phyloP scores from a whole-genome alignment of 2,113 vertebrate genomes.

The Platycercus adscitus region DNA sequence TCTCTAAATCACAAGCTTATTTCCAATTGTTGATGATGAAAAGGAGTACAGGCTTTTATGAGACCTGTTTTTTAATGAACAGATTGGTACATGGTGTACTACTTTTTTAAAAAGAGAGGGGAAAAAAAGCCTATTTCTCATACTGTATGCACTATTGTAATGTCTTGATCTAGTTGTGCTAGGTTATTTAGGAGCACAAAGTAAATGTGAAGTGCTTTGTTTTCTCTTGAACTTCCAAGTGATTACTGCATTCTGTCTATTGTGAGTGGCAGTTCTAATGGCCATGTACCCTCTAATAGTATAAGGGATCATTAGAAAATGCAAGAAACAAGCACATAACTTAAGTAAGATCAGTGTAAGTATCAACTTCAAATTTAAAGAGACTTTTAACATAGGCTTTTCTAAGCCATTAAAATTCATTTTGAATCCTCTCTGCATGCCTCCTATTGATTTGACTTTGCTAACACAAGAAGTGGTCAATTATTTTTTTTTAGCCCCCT shows the following conservation, averaged over 20 bases:
- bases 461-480: background rate
- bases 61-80: background rate
- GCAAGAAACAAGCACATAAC: slow-evolving; percentile 46
- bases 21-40: slow-evolving; percentile 36
- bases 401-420: background rate
- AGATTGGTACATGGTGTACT: background rate
- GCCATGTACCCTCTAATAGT: background rate
- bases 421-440: slow-evolving; percentile 1
- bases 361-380: slow-evolving; percentile 61
- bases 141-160: slow-evolving; percentile 24
- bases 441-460: slow-evolving; percentile 39
- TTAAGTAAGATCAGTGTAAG: slow-evolving; percentile 37
- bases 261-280: slow-evolving; percentile 68
- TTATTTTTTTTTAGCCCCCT: background rate
- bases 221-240: slow-evolving; percentile 54
- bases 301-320: slow-evolving; percentile 65
- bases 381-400: background rate
- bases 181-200: slow-evolving; percentile 59
- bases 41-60: slow-evolving; percentile 17
- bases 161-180: slow-evolving; percentile 49
- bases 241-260: slow-evolving; percentile 62
- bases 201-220: slow-evolving; percentile 62
- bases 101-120: background rate
- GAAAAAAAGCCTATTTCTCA: background rate
- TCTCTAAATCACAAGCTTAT: slow-evolving; percentile 15